Base-by-base conservation (phyloP, 2,113 vertebrate species). In the Nettapus auritus region DNA sequence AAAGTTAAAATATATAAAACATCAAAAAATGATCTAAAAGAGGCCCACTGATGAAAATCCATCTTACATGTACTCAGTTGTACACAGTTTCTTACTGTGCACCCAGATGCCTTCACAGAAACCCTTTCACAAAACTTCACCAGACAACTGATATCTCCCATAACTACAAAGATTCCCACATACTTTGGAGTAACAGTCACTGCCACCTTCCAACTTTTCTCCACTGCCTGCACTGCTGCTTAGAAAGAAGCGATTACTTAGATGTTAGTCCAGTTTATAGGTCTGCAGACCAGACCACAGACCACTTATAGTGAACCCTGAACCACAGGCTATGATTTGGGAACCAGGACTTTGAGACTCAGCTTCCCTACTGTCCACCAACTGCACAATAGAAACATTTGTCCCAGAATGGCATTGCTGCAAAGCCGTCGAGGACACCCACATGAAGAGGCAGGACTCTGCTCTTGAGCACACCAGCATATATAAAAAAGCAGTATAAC, bases 301-400 rank as follows among this genome's bases (percentile, higher is more conserved):
- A 46, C 7, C 28, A 22, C 25, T 67, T 50, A 31, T 6, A 9
- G 22, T 1, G 11, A 74, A 40, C 40, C 53, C 69, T 0, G 0
- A 57, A 25, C 26, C 1, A 0, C n/a, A 57, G 82, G 8, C 36
- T 26, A 11, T 13, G 20, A 13, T 25, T 26, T 70, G 53, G 53
- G 36, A 88, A 9, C 5, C 29, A 42, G 18, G 13, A 13, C 22
- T 84, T 29, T 85, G 69, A 56, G 52, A 15, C 7, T 38, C 52
- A 44, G 7, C 28, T 56, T 80, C 44, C 29, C 9, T 13, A 15
- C 13, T 23, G 29, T 40, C 33, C 74, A 60, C 8, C n/a, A 53
- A 10, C 25, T 33, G 17, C 16, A 6, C 13, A 23, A 8, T 7
- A 60, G 33, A 78, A 29, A 44, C 25, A 34, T 6, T 23, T 44